Base-by-base conservation (phyloP, 2,888 invertebrate genomes). In the Orgyia antiqua region DNA sequence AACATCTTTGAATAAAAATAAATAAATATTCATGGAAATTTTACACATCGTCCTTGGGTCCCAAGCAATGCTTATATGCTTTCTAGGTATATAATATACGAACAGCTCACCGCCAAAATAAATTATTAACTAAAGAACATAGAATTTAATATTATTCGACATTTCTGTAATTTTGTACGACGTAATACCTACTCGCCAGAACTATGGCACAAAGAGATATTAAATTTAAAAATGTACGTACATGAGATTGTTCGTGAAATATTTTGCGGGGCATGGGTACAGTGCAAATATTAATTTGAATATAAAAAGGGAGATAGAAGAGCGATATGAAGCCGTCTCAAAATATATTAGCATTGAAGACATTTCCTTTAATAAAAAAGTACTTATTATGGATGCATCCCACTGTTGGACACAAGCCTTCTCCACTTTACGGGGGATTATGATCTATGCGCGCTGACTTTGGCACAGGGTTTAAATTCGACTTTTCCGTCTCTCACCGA, bases 151-250 rank as follows among this genome's bases (percentile, higher is more conserved):
- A 58, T 66, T 51, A 52, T 58, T 54, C 58, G 53, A 55, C 65
- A 44, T 65, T 68, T 63, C 57, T 62, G 68, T 75, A 69, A 70
- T 70, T 70, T 66, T 42, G 41, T 47, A 54, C 53, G 57, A 58
- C 60, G 60, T 64, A 62, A 65, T 55, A 51, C 56, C 58, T 55
- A 51, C 56, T 58, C 73, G 42, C 63, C 31, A 40, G 66, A 58
- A 68, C 40, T 34, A 13, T 55, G 55, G 58, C 59, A 67, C 74
- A 72, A 68, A 72, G 70, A 65, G 69, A 71, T 75, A 76, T 79
- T 76, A 79, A 73, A 73, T 76, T 78, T 77, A 75, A 79, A 78
- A 73, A 79, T 78, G 71, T 70, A 77, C 59, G 58, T 52, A 38
- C 27, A 42, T 33, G 58, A 62, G 64, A 68, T 69, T 68, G 63